Base-by-base conservation (phyloP, 2,113 vertebrate genomes). In the human (Homo sapiens) region DNA sequence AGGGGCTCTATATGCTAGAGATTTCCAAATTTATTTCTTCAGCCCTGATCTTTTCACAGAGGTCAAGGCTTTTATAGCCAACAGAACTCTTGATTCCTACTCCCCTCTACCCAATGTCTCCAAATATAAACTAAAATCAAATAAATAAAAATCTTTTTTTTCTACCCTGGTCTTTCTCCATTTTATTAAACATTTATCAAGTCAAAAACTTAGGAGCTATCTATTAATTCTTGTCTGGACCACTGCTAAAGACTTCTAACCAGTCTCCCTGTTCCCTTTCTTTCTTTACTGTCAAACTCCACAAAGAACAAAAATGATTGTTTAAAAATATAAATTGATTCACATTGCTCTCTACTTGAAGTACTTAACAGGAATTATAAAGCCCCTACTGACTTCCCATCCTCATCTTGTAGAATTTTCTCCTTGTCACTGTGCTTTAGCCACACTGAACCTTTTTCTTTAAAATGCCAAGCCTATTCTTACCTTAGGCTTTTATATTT, bases 121-220 rank as follows among this genome's bases (percentile, higher is more conserved):
- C 93, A 90, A 94, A 79, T 76, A 52, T n/a, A 64, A 95, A 94
- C 22, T 14, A 7, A 81, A 76, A 93, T 68, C 45, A 73, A 76
- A 59, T 23, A 70, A 75, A 88, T 89, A 61, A 45, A 45, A 45
- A 45, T 45, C 45, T 38, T 84, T 73, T 73, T n/a, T 91, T 97
- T 96, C 78, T 91, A 45, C 8, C 38, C 38, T 81, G 52, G 5
- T 89, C 22, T 72, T 95, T 72, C 14, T 35, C 35, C 13, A 86
- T 68, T 89, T 95, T 72, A 96, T 57, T 89, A 38, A 96, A 90
- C 18, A 81, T 25, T 66, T 96, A 85, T 64, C 40, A 83, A 88
- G 61, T 32, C 43, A 66, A 83, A 94, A 83, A 43, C n/a, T 72
- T 85, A 13, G 10, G 22, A 75, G 6, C 79, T 61, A 30, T 70